phyloP scores from a whole-genome alignment of 1,140 invertebrate genomes.

The Drosophila lacteicornis region DNA sequence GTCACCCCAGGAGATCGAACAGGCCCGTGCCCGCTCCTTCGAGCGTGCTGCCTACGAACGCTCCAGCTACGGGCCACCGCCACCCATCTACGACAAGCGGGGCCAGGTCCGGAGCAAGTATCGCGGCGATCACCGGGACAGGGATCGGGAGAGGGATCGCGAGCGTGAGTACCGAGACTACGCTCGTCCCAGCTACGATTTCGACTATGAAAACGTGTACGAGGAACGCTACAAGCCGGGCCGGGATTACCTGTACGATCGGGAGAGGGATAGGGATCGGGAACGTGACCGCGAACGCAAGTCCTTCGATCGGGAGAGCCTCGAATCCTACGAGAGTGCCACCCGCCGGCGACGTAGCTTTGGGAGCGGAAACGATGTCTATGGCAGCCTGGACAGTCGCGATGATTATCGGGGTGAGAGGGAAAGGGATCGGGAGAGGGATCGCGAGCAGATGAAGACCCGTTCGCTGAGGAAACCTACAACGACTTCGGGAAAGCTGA shows the following conservation, averaged over 20 bases:
- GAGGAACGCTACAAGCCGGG: conserved; percentile 71
- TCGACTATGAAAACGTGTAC: conserved; percentile 83
- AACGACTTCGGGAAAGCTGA: conserved; percentile 64
- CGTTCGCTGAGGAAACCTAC: conserved; percentile 75
- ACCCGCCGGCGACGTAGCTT: conserved; percentile 75
- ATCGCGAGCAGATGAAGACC: conserved; percentile 72
- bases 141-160: conserved; percentile 55
- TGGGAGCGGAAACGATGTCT: conserved; percentile 82
- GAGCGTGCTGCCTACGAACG: conserved; percentile 82
- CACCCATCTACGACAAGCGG: conserved; percentile 81
- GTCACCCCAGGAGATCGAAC: conserved; percentile 83
- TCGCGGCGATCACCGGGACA: conserved; percentile 54
- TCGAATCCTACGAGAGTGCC: conserved; percentile 83
- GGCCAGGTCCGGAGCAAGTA: conserved; percentile 63
- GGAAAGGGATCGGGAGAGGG: conserved; percentile 62
- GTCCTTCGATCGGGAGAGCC: conserved; percentile 83
- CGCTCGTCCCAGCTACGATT: conserved; percentile 76
- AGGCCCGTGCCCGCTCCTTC: conserved; percentile 70
- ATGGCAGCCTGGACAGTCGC: conserved; percentile 80
- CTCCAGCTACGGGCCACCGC: conserved; percentile 80
- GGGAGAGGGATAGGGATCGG: conserved; percentile 54
- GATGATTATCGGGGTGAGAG: conserved; percentile 68
- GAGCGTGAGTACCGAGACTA: conserved; percentile 76
- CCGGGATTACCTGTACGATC: conserved; percentile 70
- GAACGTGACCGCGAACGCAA: conserved; percentile 70